Evolutionary conservation across 2,888 invertebrate species (phyloP), one percentile per base, ranked within the genome.

Genomic region (Caenorhabditis sp.): DNA sequence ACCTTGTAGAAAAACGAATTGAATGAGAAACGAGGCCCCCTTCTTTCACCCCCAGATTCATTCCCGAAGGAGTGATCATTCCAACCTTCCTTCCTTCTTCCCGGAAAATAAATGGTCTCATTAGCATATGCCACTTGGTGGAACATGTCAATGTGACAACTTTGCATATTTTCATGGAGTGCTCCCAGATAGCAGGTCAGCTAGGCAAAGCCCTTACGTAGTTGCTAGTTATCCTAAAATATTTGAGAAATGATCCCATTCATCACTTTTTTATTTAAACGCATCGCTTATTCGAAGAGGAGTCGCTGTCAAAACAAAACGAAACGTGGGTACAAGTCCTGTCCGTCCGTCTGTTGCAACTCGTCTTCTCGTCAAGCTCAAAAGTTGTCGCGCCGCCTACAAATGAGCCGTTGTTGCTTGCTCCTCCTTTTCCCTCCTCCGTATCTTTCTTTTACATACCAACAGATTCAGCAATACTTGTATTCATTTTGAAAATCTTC

Each of bases 361-460:
- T 74, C 51, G 65, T 65, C 74, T 51, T 68, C 69, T 77, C 69
- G 77, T 77, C 64, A 64, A 78, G 78, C 78, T 78, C 78, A 78
- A 78, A 78, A 70, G 78, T 78, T 78, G 78, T 78, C 78, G 78
- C 78, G 65, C 44, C 71, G 79, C 71, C 71, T 79, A 79, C 79
- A 79, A 79, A 79, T 79, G 79, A 79, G 79, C 79, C 40, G 28
- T 35, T 32, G 47, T 44, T 67, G 40, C 61, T 58, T 61, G 40
- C 26, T 40, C 24, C 55, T 62, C 62, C 13, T 40, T 40, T 32
- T 55, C 40, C 13, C 28, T 65, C 37, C 60, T 65, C 65, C 58
- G 60, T 58, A 62, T 67, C 47, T 69, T 44, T 69, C 32, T 18
- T 18, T 26, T 13, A 32, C 4, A 6, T 3, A 47, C 61, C 26